Conservation (phyloP, 1,140 invertebrate genomes). For the Neodiprion fabricii region DNA sequence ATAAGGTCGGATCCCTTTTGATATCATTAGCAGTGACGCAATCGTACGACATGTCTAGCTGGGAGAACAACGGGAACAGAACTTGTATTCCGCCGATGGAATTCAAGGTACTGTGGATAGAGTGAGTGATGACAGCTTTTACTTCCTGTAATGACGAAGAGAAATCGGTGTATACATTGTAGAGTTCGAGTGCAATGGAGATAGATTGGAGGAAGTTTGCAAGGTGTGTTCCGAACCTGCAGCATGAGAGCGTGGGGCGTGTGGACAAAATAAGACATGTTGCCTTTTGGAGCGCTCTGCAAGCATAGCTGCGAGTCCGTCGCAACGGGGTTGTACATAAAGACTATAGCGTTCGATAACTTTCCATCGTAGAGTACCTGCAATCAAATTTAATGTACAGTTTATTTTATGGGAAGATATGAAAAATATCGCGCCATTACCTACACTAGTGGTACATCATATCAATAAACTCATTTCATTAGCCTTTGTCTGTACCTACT, state of each 20-base stretch:
- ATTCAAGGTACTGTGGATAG: conserved; percentile 98
- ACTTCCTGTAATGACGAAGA: conserved; percentile 80
- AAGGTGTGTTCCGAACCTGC: conserved; percentile 71
- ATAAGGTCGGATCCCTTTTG: conserved; percentile 85
- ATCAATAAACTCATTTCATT: too few relatives aligned
- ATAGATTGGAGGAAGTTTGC: background rate
- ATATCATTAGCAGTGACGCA: conserved; percentile 74
- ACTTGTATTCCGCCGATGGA: conserved; percentile 99
- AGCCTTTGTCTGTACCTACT: too few relatives aligned
- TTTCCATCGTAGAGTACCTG: conserved; percentile 98
- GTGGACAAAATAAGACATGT: conserved; percentile 97
- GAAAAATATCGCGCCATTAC: too few relatives aligned
- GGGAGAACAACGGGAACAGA: conserved; percentile 96
- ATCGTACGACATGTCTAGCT: conserved; percentile 92
- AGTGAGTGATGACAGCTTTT: conserved; percentile 98
- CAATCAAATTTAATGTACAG: conserved; percentile 35
- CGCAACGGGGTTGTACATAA: conserved; percentile 99
- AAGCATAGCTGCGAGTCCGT: conserved; percentile 97
- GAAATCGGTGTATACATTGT: background rate
- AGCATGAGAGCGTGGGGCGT: conserved; percentile 98
- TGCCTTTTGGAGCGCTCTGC: conserved; percentile 96
- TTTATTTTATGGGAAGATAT: background rate
- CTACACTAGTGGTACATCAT: too few relatives aligned
- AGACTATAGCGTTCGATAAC: conserved; percentile 94
- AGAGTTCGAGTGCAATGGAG: background rate